phyloP scores from a whole-genome alignment of 2,888 invertebrate species.

The Abscondita cerata region DNA sequence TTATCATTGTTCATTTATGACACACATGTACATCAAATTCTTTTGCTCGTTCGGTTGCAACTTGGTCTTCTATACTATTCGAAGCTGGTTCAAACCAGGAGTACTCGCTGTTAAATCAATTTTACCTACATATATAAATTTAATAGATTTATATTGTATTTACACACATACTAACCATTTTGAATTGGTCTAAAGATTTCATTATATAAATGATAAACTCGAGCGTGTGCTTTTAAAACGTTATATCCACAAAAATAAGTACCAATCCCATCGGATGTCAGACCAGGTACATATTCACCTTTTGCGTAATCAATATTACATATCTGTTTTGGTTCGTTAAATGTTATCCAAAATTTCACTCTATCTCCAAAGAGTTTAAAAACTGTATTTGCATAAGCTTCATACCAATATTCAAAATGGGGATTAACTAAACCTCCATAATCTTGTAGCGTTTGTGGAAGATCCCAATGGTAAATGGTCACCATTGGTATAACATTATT shows the following conservation, averaged over 20 bases:
- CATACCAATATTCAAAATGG: slow-evolving; percentile 63
- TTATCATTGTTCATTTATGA: background rate
- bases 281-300: slow-evolving; percentile 49
- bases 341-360: slow-evolving; percentile 61
- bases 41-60: slow-evolving; percentile 59
- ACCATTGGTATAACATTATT: slow-evolving; percentile 63
- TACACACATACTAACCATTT: slow-evolving; percentile 56
- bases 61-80: slow-evolving; percentile 55
- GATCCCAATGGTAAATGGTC: slow-evolving; percentile 64
- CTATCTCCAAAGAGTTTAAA: slow-evolving; percentile 45
- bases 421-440: slow-evolving; percentile 61
- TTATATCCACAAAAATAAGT: slow-evolving; percentile 71
- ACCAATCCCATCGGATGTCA: slow-evolving; percentile 61
- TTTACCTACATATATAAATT: slow-evolving; percentile 43
- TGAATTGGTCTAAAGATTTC: slow-evolving; percentile 62
- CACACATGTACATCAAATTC: slow-evolving; percentile 37
- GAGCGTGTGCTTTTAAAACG: slow-evolving; percentile 70
- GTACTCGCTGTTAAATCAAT: slow-evolving; percentile 60
- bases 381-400: slow-evolving; percentile 63
- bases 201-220: slow-evolving; percentile 68
- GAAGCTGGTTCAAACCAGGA: slow-evolving; percentile 60
- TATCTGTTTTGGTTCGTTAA: slow-evolving; percentile 60
- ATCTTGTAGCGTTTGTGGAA: slow-evolving; percentile 60
- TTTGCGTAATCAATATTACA: slow-evolving; percentile 47
- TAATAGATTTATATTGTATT: too few relatives aligned